Conservation (phyloP, 2,113 vertebrate genomes). For the Crypturellus undulatus region DNA sequence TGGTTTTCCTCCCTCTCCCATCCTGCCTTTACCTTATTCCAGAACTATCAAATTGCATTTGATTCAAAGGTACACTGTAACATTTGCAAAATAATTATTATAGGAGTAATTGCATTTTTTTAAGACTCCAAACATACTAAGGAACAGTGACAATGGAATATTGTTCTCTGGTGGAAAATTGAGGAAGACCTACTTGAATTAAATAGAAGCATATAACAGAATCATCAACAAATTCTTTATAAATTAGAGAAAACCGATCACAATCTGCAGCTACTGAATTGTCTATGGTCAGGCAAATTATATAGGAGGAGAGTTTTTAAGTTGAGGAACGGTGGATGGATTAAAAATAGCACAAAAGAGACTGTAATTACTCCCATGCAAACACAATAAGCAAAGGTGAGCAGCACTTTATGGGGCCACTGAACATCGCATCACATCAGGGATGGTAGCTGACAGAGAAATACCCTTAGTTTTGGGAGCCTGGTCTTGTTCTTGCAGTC, state of each 20-base stretch:
- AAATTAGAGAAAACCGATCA: not conserved
- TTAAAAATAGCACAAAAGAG: not conserved
- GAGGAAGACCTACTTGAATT: not conserved
- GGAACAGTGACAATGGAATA: not conserved
- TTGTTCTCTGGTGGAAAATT: not conserved
- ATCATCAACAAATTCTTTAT: not conserved
- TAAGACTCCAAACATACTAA: not conserved
- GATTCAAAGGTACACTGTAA: not conserved
- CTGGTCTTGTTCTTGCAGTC: not conserved
- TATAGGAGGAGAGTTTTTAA: not conserved
- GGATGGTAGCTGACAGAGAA: not conserved
- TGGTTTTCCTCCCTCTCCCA: not conserved
- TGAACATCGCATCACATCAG: not conserved
- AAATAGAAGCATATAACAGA: not conserved
- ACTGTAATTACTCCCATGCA: rapidly evolving
- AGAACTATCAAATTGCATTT: not conserved
- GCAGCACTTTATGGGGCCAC: not conserved
- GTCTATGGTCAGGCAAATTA: not conserved
- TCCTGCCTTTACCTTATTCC: not conserved
- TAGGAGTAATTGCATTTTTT: not conserved
- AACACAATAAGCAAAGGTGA: not conserved
- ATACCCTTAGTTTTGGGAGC: not conserved
- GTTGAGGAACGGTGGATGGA: not conserved
- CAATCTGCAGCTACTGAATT: not conserved
- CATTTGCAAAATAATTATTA: not conserved